These are phyloP conservation scores for Dascyllus trimaculatus DNA, from an alignment of 2,113 vertebrate genomes.

Conservation along the genomic window DNA sequence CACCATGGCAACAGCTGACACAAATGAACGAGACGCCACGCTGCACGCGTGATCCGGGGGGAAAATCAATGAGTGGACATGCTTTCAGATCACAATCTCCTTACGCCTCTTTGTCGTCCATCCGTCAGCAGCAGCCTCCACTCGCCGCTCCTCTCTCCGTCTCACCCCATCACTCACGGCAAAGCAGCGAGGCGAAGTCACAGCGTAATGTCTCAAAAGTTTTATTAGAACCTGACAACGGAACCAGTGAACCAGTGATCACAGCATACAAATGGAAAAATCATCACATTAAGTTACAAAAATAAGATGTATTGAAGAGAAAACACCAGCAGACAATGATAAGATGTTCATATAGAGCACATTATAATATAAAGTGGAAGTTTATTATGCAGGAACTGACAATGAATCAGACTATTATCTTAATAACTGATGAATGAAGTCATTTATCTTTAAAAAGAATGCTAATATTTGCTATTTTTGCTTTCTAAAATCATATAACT, in stretches of 20 bases:
- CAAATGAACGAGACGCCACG: slow-evolving; percentile 45
- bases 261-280: background rate
- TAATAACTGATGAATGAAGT: too few species aligned
- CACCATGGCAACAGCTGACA: slow-evolving; percentile 65
- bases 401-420: too few species aligned
- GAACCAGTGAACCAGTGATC: background rate
- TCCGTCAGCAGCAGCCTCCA: slow-evolving; percentile 32
- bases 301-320: background rate
- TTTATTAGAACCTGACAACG: slow-evolving; percentile 39
- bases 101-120: slow-evolving; percentile 30
- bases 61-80: slow-evolving; percentile 50
- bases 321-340: slow-evolving; percentile 3
- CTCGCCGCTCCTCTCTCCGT: background rate
- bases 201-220: background rate
- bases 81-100: slow-evolving; percentile 24
- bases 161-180: slow-evolving; percentile 15
- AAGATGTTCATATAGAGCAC: background rate
- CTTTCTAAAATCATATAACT: too few species aligned
- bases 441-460: too few species aligned
- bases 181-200: background rate
- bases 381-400: too few species aligned
- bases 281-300: slow-evolving; percentile 8
- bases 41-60: slow-evolving; percentile 4
- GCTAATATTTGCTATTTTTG: too few species aligned
- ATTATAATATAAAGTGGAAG: background rate